Base-by-base conservation (phyloP, 2,888 invertebrate species). In the Drosophila planitibia region DNA sequence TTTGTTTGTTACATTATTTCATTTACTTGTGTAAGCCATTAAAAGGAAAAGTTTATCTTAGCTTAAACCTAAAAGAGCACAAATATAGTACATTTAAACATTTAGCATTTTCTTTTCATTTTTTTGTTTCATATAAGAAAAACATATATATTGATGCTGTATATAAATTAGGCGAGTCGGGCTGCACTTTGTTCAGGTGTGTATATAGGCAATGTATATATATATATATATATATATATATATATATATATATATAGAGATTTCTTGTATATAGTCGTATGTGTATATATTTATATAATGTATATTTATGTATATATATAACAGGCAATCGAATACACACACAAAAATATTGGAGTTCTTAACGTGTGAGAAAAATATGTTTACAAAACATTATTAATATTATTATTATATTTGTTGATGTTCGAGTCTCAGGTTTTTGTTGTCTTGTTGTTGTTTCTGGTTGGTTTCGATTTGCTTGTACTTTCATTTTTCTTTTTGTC, bases 291-390 rank as follows among this genome's bases (percentile, higher is more conserved):
- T 70, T 70, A 55, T 77, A 70, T 73, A 69, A 55, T 79, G 66
- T 80, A 88, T 71, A 66, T 75, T 55, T 74, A 71, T 83, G 69
- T 83, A 81, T 74, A 85, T 83, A 82, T 83, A 82, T 85, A 84
- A 83, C 88, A 88, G 77, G 67, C 77, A 67, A 79, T 69, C 49
- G 55, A 33, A 73, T 70, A 85, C 72, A 76, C 80, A 77, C 69
- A 82, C 70, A 84, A 74, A 83, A 78, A 86, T 87, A 82, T 85
- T 80, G 61, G 76, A 84, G 87, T 89, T 69, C 58, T 74, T 81
- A 71, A 69, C 47, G 76, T 78, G 70, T 79, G 83, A 85, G 81
- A 72, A 71, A 76, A 70, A 82, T 74, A 67, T 69, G 73, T 74
- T 61, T 68, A 74, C 70, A 79, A 81, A 71, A 85, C 79, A 71